A percentile compares a stretch with the other conserved stretches of the same genome.
Evolutionary conservation across 2,888 invertebrate species (phyloP).

Genomic region (Drosophila rellima): DNA sequence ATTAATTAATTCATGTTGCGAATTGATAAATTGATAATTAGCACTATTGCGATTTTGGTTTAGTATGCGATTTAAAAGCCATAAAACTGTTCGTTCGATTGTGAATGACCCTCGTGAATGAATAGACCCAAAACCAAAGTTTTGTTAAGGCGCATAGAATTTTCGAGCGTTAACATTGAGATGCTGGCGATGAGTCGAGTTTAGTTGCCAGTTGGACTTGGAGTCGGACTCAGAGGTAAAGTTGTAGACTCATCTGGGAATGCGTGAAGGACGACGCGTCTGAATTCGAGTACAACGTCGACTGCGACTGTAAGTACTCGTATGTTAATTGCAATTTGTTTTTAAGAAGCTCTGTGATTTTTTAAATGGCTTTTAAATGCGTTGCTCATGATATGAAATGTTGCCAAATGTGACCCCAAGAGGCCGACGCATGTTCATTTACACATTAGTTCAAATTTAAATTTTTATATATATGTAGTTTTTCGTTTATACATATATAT

Average conservation of each 20-base stretch:
- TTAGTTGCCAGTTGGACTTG: conserved; percentile 18
- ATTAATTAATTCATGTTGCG: not conserved
- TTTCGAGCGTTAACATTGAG: conserved; percentile 67
- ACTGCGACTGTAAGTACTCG: conserved; percentile 14
- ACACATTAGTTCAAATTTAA: conserved; percentile 77
- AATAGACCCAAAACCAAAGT: conserved; percentile 18
- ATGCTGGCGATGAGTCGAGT: conserved; percentile 34
- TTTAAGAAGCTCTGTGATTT: conserved; percentile 60
- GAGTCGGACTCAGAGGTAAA: conserved; percentile 31
- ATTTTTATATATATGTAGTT: conserved; percentile 32
- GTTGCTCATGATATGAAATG: conserved; percentile 76
- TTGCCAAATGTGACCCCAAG: conserved; percentile 79
- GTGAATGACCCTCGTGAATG: conserved; percentile 49
- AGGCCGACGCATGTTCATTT: conserved; percentile 74
- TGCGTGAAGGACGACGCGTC: conserved; percentile 76
- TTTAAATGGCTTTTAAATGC: conserved; percentile 59
- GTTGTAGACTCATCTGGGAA: conserved; percentile 59
- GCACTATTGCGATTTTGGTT: conserved; percentile 23
- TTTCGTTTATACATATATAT: conserved; percentile 14
- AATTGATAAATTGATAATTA: conserved; percentile 16
- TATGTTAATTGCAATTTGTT: conserved; percentile 61
- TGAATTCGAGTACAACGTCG: not conserved
- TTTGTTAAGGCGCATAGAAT: conserved; percentile 61
- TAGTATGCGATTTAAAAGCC: conserved; percentile 18
- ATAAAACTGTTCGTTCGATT: conserved; percentile 42